Percentiles rank a stretch among this genome's conserved stretches.
phyloP scores from a whole-genome alignment of 2,888 invertebrate genomes.

The Penaeus monodon region DNA sequence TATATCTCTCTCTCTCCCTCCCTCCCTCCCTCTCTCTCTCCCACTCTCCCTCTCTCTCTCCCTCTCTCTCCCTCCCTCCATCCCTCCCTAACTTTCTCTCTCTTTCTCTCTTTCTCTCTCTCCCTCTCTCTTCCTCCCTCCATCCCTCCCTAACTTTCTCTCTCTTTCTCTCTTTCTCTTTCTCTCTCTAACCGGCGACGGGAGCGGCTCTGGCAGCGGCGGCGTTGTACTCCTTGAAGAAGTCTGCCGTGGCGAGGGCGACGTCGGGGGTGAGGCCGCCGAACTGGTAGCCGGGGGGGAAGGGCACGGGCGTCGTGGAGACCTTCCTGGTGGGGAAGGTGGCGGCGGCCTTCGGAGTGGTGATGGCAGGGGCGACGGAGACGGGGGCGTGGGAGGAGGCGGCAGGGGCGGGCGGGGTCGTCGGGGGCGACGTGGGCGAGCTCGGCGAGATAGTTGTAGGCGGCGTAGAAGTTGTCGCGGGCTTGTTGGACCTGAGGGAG shows the following conservation, averaged over 20 bases:
- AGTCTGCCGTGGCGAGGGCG: conserved; percentile 19
- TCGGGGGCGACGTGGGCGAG: conserved; percentile 30
- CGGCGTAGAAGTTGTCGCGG: conserved; percentile 27
- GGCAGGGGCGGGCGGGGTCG: not conserved
- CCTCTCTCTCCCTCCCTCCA: too few relatives aligned
- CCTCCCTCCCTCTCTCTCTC: too few relatives aligned
- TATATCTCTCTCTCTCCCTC: too few relatives aligned
- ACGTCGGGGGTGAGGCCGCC: conserved; percentile 35
- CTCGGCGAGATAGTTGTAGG: conserved; percentile 34
- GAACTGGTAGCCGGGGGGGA: conserved; percentile 25
- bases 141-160: too few relatives aligned
- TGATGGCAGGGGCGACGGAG: not conserved
- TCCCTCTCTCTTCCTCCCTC: too few relatives aligned
- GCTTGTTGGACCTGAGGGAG: conserved; percentile 26
- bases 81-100: too few relatives aligned
- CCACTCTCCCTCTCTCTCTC: too few relatives aligned
- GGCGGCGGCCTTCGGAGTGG: not conserved
- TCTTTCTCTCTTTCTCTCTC: too few relatives aligned
- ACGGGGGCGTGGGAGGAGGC: not conserved
- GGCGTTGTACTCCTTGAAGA: conserved; percentile 27
- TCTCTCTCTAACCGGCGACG: too few relatives aligned
- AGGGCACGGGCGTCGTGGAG: not conserved
- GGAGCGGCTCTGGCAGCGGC: not conserved
- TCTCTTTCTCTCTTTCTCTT: too few relatives aligned
- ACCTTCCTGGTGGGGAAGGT: not conserved